phyloP scores from a whole-genome alignment of 2,888 invertebrate genomes.

The Leptopilina syphax region DNA sequence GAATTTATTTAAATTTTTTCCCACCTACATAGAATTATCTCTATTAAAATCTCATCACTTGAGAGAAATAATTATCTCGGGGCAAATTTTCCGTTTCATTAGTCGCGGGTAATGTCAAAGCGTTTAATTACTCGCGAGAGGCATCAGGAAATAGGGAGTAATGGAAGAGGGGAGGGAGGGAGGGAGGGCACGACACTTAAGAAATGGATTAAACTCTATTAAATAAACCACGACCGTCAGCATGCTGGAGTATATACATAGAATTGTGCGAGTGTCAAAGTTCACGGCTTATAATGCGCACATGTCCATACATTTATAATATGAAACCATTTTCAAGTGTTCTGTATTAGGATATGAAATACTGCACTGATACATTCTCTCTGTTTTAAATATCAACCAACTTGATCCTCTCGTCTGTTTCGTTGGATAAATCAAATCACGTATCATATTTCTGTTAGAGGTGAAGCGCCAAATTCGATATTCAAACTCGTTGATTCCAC shows the following conservation, averaged over 20 bases:
- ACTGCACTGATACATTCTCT: background rate
- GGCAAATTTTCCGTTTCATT: constrained; percentile 18
- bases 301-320: background rate
- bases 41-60: too few species aligned
- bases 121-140: constrained; percentile 31
- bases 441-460: constrained; percentile 29
- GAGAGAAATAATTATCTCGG: too few species aligned
- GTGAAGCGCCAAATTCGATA: constrained; percentile 2
- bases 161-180: background rate
- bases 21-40: too few species aligned
- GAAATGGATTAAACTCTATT: constrained; percentile 27
- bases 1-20: too few species aligned
- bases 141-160: background rate
- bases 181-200: constrained; percentile 1
- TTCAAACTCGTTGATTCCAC: constrained; percentile 25
- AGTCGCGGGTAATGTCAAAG: background rate
- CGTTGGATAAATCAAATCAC: constrained; percentile 8
- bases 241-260: background rate
- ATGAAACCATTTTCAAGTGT: constrained; percentile 5
- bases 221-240: constrained; percentile 21
- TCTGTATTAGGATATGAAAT: background rate
- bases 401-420: constrained; percentile 2
- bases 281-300: background rate
- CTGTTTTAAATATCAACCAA: constrained; percentile 3
- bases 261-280: background rate